Conservation (phyloP, 2,797 vertebrate species). For the Urocyon cinereoargenteus region DNA sequence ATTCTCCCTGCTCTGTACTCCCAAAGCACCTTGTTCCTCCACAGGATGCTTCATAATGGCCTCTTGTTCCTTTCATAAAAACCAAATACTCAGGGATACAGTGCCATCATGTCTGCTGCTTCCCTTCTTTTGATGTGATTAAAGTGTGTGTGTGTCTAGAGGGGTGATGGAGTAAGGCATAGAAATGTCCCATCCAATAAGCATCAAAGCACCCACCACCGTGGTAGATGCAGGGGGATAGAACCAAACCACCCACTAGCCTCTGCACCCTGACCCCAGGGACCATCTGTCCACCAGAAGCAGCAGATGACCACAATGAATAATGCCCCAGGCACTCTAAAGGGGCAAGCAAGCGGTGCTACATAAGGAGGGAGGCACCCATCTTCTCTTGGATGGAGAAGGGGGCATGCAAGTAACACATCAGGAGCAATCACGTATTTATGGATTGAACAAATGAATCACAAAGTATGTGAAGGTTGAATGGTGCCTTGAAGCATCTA, state of each 20-base stretch:
- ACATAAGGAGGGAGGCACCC: not conserved
- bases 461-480: not conserved
- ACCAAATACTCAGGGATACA: fast-evolving
- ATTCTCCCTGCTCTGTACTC: not conserved
- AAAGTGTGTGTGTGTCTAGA: too few species aligned
- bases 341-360: fast-evolving
- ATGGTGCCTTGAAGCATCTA: too few species aligned
- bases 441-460: not conserved
- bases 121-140: not conserved
- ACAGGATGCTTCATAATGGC: not conserved
- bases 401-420: not conserved
- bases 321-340: too few species aligned
- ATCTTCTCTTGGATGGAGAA: not conserved
- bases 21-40: not conserved
- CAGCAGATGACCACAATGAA: not conserved
- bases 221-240: fast-evolving
- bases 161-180: fast-evolving
- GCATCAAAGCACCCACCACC: not conserved
- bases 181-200: not conserved
- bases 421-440: not conserved
- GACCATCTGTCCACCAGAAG: fast-evolving
- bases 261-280: not conserved
- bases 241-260: not conserved
- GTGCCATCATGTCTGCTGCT: not conserved
- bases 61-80: not conserved